Evolutionary conservation across 2,888 invertebrate genomes (phyloP), one percentile per base, ranked within the genome.

Genomic region (Hirtodrosophila trivittata): DNA sequence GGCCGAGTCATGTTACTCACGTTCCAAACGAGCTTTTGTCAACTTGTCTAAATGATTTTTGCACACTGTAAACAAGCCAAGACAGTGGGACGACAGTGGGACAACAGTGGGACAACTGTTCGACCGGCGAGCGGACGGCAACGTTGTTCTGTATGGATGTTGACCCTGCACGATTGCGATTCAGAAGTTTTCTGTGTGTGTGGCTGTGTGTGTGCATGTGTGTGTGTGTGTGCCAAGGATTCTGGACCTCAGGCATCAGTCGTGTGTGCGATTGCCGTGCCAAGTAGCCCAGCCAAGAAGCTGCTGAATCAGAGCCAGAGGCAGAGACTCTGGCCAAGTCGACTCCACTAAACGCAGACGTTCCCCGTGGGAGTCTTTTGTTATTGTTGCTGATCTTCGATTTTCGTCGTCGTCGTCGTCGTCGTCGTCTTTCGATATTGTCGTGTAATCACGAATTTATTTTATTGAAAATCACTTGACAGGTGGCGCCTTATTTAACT

Each of bases 401-500:
- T 83, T 69, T 86, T 76, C 35, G 52, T 30, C 18, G 18, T 21
- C 5, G 18, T 82, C 68, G 86, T 83, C 70, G 57, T 52, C 77
- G 52, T 30, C 18, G 18, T 21, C 5, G 18, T 82, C 68, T 83
- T 83, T 52, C 77, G 87, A 80, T 86, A 83, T 86, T 86, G 87
- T 88, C 87, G 86, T 89, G 89, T 86, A 85, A 88, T 89, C 89
- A 89, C 89, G 89, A 89, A 89, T 89, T 90, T 89, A 89, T 89
- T 89, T 89, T 89, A 90, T 90, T 88, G 90, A 88, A 88, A 86
- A 89, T 88, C 81, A 87, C 78, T 87, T 89, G 89, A 89, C 88
- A 89, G 89, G 88, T 89, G 89, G 88, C 88, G 88, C 88, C 88
- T 87, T 87, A 86, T 85, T 84, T 84, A 80, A 85, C 82, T 85